These are phyloP conservation scores for Zelostemma sp. DNA, from an alignment of 1,140 invertebrate genomes.

Conservation along the genomic window DNA sequence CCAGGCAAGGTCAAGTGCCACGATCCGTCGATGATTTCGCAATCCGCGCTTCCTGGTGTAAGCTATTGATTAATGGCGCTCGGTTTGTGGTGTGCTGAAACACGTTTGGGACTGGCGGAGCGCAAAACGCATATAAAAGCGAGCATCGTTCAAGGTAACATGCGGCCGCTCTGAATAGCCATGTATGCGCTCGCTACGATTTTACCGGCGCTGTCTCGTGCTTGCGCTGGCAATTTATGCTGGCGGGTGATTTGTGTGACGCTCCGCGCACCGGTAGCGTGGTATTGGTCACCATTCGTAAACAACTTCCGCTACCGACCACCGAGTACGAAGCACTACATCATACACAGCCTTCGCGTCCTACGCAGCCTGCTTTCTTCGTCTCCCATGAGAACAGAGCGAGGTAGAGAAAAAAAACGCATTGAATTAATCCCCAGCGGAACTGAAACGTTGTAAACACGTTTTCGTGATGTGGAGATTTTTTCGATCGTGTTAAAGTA, in stretches of 20 bases:
- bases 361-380: background rate
- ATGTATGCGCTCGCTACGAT: background rate
- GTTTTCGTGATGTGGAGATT: no score
- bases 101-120: background rate
- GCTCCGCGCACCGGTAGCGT: slow-evolving; percentile 1
- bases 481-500: no score
- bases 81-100: background rate
- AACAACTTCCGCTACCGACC: slow-evolving; percentile 13
- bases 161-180: slow-evolving; percentile 1
- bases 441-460: no score
- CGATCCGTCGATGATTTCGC: slow-evolving; percentile 54
- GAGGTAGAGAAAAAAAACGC: no score
- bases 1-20: slow-evolving; percentile 51
- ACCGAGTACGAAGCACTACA: slow-evolving; percentile 3
- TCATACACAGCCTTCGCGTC: slow-evolving; percentile 7
- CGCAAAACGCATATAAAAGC: background rate
- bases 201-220: background rate
- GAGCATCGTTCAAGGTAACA: slow-evolving; percentile 8
- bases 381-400: no score
- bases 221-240: slow-evolving; percentile 7
- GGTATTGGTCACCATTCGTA: slow-evolving; percentile 7
- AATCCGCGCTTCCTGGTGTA: slow-evolving; percentile 54
- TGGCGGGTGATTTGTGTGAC: slow-evolving; percentile 9
- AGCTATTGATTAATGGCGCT: slow-evolving; percentile 54
- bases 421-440: no score